Base-by-base conservation (phyloP, 2,113 vertebrate genomes). In the Cryptomyrus ogoouensis region DNA sequence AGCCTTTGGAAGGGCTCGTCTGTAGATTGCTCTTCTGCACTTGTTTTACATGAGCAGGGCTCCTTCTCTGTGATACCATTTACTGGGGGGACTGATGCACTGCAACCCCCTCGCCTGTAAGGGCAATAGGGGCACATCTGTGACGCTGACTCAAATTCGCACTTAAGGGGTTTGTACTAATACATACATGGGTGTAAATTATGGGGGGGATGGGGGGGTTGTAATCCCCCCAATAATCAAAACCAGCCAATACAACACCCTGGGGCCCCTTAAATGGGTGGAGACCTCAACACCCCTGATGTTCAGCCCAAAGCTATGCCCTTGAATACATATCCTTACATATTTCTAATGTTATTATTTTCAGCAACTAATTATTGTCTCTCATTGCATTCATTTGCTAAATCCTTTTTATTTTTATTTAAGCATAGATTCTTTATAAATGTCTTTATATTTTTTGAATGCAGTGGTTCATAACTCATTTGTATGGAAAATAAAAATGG, bases 41-140 rank as follows among this genome's bases (percentile, higher is more conserved):
- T 92, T 94, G 91, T 92, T 92, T 89, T 92, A 89, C 92, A 92
- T 88, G 91, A 89, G 27, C 44, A 44, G 91, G 91, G 91, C 93
- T 92, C 92, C 91, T 92, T 93, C 92, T 94, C 94, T 94, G 91
- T 92, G 95, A 95, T 94, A 95, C 95, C 94, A 93, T 94, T 96
- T 95, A 93, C 94, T 91, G 91, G 91, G 90, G 92, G 90, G 91
- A 92, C 95, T 93, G 93, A 94, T 94, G 93, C 93, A 91, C 94
- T 13, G 88, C 83, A 53, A 91, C 93, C 91, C 92, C 91, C 93
- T 93, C 92, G 91, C 92, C 89, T 94, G 91, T 90, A 89, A 88
- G 47, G 80, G 89, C 91, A 94, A 94, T 91, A 91, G 92, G 88
- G 91, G 86, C 89, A 89, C 87, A 92, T 89, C 89, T 47, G 89